Conservation (phyloP, 2,797 vertebrate genomes). For the Takifugu ocellatus region DNA sequence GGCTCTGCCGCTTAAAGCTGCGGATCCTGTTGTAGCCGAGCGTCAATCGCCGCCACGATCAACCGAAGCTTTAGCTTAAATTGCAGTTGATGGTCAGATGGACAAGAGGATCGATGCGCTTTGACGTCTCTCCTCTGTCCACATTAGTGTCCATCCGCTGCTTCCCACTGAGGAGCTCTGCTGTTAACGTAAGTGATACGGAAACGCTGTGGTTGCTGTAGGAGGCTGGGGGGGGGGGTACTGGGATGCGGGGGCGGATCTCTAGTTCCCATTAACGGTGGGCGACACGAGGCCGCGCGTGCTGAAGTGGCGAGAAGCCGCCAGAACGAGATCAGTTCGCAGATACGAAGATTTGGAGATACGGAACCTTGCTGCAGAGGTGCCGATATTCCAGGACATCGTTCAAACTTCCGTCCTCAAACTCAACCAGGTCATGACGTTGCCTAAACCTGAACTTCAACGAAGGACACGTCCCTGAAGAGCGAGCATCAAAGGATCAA, state of each 20-base stretch:
- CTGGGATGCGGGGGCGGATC: conserved; percentile 6
- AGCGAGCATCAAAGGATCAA: too few relatives aligned
- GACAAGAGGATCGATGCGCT: neutral
- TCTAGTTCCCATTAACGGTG: conserved; percentile 45
- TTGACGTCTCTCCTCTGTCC: neutral
- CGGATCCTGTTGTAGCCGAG: too few relatives aligned
- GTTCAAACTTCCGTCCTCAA: too few relatives aligned
- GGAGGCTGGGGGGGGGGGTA: conserved; percentile 12
- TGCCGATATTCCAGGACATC: too few relatives aligned
- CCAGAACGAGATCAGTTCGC: too few relatives aligned
- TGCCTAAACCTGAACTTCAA: neutral
- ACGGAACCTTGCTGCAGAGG: too few relatives aligned
- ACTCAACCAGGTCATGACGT: neutral
- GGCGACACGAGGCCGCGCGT: conserved; percentile 16
- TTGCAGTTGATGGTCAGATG: neutral
- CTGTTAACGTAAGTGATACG: conserved; percentile 63
- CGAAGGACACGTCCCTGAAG: too few relatives aligned
- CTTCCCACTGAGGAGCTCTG: conserved; percentile 45
- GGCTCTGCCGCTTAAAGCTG: too few relatives aligned
- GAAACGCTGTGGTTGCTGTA: conserved; percentile 50
- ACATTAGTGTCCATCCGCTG: conserved; percentile 10
- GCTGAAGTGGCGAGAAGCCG: neutral
- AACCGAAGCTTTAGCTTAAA: neutral
- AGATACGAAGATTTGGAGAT: too few relatives aligned
- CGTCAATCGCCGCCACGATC: too few relatives aligned